Percentiles rank a stretch among this genome's conserved stretches.
These are phyloP conservation scores for Meriones unguiculatus DNA, from an alignment of 2,113 vertebrate species.

Conservation along the genomic window DNA sequence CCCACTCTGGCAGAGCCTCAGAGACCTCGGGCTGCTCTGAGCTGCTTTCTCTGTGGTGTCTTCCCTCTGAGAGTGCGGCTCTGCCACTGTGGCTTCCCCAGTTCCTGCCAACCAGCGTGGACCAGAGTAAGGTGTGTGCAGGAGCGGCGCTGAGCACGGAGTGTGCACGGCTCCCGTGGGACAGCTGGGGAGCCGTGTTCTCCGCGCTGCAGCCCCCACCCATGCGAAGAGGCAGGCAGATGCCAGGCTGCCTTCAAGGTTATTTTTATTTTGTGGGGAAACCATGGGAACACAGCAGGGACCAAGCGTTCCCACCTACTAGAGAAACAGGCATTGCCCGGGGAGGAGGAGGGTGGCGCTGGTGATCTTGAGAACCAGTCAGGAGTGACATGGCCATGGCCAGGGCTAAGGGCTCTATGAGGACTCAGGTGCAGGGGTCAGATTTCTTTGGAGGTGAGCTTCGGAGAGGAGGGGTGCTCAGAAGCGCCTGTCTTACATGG, in stretches of 20 bases:
- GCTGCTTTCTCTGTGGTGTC: not conserved
- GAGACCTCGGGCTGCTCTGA: not conserved
- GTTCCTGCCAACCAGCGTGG: not conserved
- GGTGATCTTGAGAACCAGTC: not conserved
- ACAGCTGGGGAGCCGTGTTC: not conserved
- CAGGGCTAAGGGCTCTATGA: not conserved
- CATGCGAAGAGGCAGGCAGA: not conserved
- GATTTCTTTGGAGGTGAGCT: not conserved
- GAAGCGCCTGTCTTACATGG: not conserved
- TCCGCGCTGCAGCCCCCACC: not conserved
- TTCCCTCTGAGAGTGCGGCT: not conserved
- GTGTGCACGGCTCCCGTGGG: not conserved
- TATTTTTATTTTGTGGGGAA: constrained; percentile 69
- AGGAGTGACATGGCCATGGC: too few relatives aligned
- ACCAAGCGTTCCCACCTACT: not conserved
- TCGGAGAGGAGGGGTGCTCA: not conserved
- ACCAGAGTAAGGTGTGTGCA: not conserved
- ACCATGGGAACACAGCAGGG: constrained; percentile 39
- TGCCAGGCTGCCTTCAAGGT: constrained; percentile 41
- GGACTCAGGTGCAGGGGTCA: not conserved
- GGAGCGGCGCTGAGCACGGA: too few relatives aligned
- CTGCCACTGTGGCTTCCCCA: not conserved
- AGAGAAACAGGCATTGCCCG: not conserved
- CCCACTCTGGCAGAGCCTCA: not conserved
- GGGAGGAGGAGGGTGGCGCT: not conserved